Evolutionary conservation across 2,113 vertebrate species (phyloP), one percentile per base, ranked within the genome.

Genomic region (Ictalurus punctatus): DNA sequence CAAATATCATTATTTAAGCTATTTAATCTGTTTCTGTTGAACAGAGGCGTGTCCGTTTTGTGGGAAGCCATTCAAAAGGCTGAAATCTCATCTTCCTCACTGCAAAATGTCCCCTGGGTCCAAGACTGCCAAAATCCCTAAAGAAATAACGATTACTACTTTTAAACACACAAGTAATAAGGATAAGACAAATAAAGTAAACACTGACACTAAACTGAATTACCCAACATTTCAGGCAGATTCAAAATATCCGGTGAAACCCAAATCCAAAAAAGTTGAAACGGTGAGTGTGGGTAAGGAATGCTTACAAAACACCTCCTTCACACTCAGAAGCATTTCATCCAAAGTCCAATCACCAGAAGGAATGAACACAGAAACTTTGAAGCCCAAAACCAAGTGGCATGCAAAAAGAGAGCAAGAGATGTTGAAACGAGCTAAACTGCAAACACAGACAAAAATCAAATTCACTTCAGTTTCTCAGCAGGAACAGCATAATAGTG

Each of bases 1-100:
- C 1, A 44, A 14, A 78, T 23, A 10, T 44, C 12, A 69, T 69
- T 65, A 34, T 74, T 2, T 21, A 37, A 40, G 2, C 2, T 74
- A 2, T 76, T 40, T 74, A 37, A 21, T 37, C 25, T 37, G 73
- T 40, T 76, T 34, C 19, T 73, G 21, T 83, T 21, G 1, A 40
- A 90, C 86, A 94, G 96, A 98, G 90, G 90, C 90, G 3, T 99
- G 98, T 82, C 97, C 97, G 0, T 95, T 96, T 82, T 99, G 97
- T 79, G 95, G 92, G 80, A 96, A 95, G 89, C 91, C 94, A 0
- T 99, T 96, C 94, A 98, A 97, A 89, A 94, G 97, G 83, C 92
- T 99, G 63, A 98, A 97, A 80, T 89, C 95, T 6, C 97, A 98
- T 85, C 93, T 99, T 81, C 96, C 97, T 6, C 93, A 97, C 84